phyloP scores from a whole-genome alignment of 2,888 invertebrate genomes.

The Megastigmus dorsalis region DNA sequence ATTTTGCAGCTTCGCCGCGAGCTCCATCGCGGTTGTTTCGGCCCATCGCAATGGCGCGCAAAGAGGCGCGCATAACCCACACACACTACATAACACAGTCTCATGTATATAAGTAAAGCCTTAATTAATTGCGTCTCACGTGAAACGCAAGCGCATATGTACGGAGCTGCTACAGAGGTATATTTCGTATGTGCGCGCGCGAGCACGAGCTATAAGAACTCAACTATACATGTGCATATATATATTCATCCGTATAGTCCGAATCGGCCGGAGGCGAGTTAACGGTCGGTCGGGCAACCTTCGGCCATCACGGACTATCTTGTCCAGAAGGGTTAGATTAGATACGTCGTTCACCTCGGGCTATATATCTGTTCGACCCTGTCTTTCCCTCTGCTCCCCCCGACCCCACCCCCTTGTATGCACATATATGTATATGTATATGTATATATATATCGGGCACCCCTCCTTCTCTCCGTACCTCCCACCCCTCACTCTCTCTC shows the following conservation, averaged over 20 bases:
- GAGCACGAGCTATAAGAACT: constrained; percentile 8
- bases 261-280: constrained; percentile 45
- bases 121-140: constrained; percentile 51
- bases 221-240: neutral
- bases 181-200: neutral
- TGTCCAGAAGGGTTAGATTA: constrained; percentile 73
- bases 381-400: constrained; percentile 45
- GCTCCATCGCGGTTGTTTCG: too few relatives aligned
- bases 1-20: constrained; percentile 41
- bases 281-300: constrained; percentile 42
- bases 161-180: neutral
- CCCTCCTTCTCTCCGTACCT: constrained; percentile 60
- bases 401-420: constrained; percentile 23
- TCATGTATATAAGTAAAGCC: constrained; percentile 24
- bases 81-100: too few relatives aligned
- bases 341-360: constrained; percentile 70
- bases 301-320: constrained; percentile 68
- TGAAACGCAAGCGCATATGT: constrained; percentile 19
- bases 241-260: too few relatives aligned
- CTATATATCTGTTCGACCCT: constrained; percentile 68
- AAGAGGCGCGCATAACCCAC: too few relatives aligned
- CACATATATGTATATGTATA: too few relatives aligned
- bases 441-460: too few relatives aligned
- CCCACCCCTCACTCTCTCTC: neutral
- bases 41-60: too few relatives aligned